Base-by-base conservation (phyloP, 2,888 invertebrate genomes). In the Malacosoma neustria region DNA sequence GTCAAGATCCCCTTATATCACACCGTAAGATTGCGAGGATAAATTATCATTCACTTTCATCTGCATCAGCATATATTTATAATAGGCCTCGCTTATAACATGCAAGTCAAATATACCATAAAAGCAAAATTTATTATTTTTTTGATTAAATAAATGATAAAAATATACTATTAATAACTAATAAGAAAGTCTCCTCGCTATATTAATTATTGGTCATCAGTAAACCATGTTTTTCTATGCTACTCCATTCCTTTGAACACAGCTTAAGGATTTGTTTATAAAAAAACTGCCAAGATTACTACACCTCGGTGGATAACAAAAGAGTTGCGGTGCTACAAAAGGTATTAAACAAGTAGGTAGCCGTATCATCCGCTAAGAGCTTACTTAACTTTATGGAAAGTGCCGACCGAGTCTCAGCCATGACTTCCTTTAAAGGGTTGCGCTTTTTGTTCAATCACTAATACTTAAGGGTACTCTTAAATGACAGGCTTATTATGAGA, bases 381-480 rank as follows among this genome's bases (percentile, higher is more conserved):
- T 71, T 76, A 75, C 76, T 81, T 75, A 75, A 77, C 72, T 76
- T 79, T 77, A 80, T 77, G 71, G 80, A 76, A 76, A 79, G 72
- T 74, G 73, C 73, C 22, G 70, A 68, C 71, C 67, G 11, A 31
- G 3, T 31, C 31, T 31, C 11, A 11, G 11, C 46, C 50, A 72
- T 76, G 79, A 81, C 75, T 79, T 71, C 69, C 69, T 67, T 73
- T 72, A 81, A 84, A 81, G 81, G 81, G 79, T 82, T 84, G 81
- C 72, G 65, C 72, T 82, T 84, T 81, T 80, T 84, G 72, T 82
- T 61, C 70, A 67, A 79, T 73, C 74, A 76, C 69, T 54, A 55
- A 22, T 5, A 22, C 22, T 22, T 22, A 22, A 22, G 22, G 22
- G 22, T 22, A 2, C 5, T 22, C 9, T 1, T 22, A 22, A 22